Evolutionary conservation across 2,797 vertebrate genomes (phyloP), one percentile per base, ranked within the genome.

Genomic region (Tragelaphus oryx): DNA sequence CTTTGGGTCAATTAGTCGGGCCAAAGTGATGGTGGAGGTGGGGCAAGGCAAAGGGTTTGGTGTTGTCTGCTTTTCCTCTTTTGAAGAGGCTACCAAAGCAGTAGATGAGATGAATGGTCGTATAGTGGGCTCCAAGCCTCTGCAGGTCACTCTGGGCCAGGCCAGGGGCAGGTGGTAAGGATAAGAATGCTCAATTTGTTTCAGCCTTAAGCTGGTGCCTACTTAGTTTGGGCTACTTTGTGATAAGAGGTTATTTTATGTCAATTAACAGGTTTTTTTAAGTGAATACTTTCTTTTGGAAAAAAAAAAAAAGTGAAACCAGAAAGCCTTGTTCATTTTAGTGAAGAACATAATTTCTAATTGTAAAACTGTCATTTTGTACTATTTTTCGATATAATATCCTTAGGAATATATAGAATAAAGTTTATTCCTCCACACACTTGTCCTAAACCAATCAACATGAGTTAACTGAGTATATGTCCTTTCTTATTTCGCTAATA

Each of bases 41-140:
- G 99, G 99, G n/a, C 99, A 99, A 96, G 99, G 99, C 97, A 99
- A 99, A 98, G 99, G 99, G 60, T 99, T 99, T 91, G 99, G 99
- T 92, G 99, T 99, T n/a, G 99, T 99, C 96, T 99, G 99, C 98
- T 99, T 99, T 98, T 99, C 99, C 79, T 99, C 99, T 65, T 99
- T 99, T 3, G 99, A 99, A 97, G 99, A 99, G 96, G 99, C 99
- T 89, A 99, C 99, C 44, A 99, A 99, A 98, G 99, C 99, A 0
- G 99, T 99, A 97, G 99, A 99, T 3, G 99, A 99, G 98, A 99
- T 99, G 99, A 99, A 99, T 2, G 99, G 99, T 28, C 99, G 99
- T 26, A 99, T 99, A 10, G 99, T 99, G 96, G 99, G 99, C 97
- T 99, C 99, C 78, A 99, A 99, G 97, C 99, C 99, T 0, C 97